These are phyloP conservation scores for Liodrosophila aerea DNA, from an alignment of 2,888 invertebrate genomes.

Conservation along the genomic window DNA sequence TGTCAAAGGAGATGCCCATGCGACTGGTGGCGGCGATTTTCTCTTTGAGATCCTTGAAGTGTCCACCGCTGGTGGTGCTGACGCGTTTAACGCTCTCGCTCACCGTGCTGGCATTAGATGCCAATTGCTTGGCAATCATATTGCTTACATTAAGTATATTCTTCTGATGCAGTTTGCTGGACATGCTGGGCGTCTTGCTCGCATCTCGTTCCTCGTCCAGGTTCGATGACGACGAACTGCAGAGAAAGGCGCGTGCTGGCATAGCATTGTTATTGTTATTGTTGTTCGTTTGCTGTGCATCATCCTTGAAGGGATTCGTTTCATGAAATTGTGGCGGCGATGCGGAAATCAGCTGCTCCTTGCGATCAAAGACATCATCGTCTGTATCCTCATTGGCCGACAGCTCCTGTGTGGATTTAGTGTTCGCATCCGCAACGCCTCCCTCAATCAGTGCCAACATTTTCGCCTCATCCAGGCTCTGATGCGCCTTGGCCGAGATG, in stretches of 20 bases:
- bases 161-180: conserved; percentile 74
- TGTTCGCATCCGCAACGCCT: conserved; percentile 45
- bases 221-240: conserved; percentile 59
- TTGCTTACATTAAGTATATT: conserved; percentile 80
- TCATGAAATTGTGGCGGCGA: conserved; percentile 75
- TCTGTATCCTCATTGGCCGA: conserved; percentile 60
- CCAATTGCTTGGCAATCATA: conserved; percentile 79
- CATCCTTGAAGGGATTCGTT: conserved; percentile 81
- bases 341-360: conserved; percentile 34
- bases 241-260: conserved; percentile 56
- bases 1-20: conserved; percentile 77
- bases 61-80: conserved; percentile 82
- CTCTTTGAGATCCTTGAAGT: conserved; percentile 85
- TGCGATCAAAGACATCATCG: conserved; percentile 73
- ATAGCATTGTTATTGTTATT: conserved; percentile 20
- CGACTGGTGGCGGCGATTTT: conserved; percentile 83
- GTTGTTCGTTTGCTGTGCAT: conserved; percentile 54
- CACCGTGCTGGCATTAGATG: conserved; percentile 68
- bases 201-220: conserved; percentile 38
- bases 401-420: conserved; percentile 29
- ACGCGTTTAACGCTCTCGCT: conserved; percentile 73
- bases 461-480: conserved; percentile 87
- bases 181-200: conserved; percentile 46
- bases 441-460: conserved; percentile 80
- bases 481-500: conserved; percentile 85